These are phyloP conservation scores for Acromyrmex charruanus DNA, from an alignment of 1,140 invertebrate species.

Conservation along the genomic window DNA sequence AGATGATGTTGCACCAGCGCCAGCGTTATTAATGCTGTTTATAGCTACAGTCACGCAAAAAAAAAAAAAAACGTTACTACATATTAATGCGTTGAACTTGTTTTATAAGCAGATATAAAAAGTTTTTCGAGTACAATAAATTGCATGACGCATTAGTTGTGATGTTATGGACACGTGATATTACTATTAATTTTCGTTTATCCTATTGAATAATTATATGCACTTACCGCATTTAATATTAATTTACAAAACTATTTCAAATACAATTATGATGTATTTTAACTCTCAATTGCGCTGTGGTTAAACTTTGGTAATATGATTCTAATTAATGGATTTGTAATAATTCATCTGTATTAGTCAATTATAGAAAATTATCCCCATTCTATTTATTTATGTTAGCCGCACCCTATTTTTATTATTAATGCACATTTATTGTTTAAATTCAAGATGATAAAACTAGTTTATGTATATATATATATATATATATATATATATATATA, in stretches of 20 bases:
- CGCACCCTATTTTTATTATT: not conserved
- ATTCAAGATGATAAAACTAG: not conserved
- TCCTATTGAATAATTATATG: not conserved
- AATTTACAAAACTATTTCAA: constrained; percentile 43
- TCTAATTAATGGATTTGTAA: constrained; percentile 22
- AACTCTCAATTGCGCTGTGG: not conserved
- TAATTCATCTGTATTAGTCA: constrained; percentile 22
- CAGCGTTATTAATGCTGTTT: constrained; percentile 18
- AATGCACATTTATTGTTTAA: not conserved
- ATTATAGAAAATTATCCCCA: not conserved
- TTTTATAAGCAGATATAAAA: not conserved
- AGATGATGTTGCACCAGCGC: not conserved
- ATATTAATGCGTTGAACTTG: not conserved
- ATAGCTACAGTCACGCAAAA: not conserved
- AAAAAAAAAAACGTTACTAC: not conserved
- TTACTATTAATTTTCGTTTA: not conserved
- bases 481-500: too few relatives aligned
- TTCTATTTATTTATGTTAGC: not conserved
- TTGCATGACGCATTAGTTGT: not conserved
- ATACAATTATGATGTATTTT: constrained; percentile 34
- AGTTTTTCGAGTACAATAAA: not conserved
- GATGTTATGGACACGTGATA: not conserved
- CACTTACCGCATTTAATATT: not conserved
- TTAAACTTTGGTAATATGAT: constrained; percentile 24
- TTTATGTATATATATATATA: too few relatives aligned